A percentile compares a stretch with the other conserved stretches of the same genome.
Evolutionary conservation across 2,888 invertebrate genomes (phyloP).

Genomic region (Diploptera punctata): DNA sequence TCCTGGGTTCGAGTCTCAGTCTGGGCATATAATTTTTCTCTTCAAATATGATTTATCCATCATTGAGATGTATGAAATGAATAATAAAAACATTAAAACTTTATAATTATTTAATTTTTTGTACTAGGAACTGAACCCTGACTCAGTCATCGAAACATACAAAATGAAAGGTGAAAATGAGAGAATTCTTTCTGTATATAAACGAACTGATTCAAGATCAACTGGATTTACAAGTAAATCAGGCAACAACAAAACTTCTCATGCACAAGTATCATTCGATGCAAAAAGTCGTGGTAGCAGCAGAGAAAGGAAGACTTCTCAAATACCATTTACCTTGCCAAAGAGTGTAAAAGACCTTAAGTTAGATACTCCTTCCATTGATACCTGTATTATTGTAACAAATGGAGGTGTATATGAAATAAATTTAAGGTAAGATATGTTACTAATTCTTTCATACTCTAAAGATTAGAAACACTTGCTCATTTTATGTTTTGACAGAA

Average conservation of each 20-base stretch:
- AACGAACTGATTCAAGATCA: conserved; percentile 55
- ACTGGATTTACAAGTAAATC: background rate
- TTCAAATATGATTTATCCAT: no score
- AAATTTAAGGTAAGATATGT: conserved; percentile 58
- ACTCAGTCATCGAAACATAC: conserved; percentile 64
- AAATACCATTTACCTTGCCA: conserved; percentile 48
- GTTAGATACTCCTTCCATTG: conserved; percentile 57
- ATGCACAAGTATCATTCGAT: conserved; percentile 29
- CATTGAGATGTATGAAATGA: no score
- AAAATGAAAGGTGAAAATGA: conserved; percentile 58
- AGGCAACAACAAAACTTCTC: conserved; percentile 45
- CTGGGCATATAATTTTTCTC: no score
- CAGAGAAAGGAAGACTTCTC: conserved; percentile 3
- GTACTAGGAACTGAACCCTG: conserved; percentile 62
- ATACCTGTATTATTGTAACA: conserved; percentile 67
- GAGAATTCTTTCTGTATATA: conserved; percentile 59
- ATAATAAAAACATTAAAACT: no score
- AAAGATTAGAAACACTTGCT: no score
- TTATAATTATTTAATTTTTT: conserved; percentile 1
- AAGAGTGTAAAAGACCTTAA: conserved; percentile 57
- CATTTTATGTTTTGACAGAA: no score
- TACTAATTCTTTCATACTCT: no score
- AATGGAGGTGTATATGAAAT: conserved; percentile 66
- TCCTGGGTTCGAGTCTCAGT: no score
- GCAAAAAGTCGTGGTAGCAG: background rate